Evolutionary conservation across 2,888 invertebrate species (phyloP), one percentile per base, ranked within the genome.

Genomic region (Anthoptus insignis): DNA sequence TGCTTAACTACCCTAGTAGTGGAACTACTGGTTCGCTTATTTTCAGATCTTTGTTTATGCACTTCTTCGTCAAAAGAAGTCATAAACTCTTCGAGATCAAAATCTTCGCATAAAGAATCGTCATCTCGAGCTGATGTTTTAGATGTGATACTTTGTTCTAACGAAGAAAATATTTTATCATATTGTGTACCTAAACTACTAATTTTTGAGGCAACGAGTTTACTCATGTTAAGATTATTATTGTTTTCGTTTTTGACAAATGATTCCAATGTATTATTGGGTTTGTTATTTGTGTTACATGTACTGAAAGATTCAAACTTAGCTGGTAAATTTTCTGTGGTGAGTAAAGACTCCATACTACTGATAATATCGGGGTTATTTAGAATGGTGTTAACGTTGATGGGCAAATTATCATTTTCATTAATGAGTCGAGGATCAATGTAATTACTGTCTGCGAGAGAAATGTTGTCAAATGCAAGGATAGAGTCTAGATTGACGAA

Each of bases 331-430:
- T 93, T 93, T 83, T 93, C 93, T 57, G 92, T 92, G 53, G 89
- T 92, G 9, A 90, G 82, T 69, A 93, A 81, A 58, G 93, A 93
- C 79, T 93, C 93, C 89, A 93, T 91, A 73, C 93, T 93, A 76
- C 93, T 93, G 50, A 93, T 89, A 24, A 93, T 91, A 67, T 92
- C 93, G 16, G 93, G 92, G 71, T 93, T 93, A 75, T 93, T 91
- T 71, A 92, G 76, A 72, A 94, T 88, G 24, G 91, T 94, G 70
- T 91, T 93, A 16, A 94, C 92, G 76, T 93, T 93, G 37, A 96
- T 94, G 16, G 95, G 94, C 56, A 96, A 88, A 87, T 96, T 96
- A 82, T 96, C 96, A 81, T 95, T 95, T 86, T 95, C 95, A 82
- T 96, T 96, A 65, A 96, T 96, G 65, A 96, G 89, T 74, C 93